These are phyloP conservation scores for Chamaea fasciata DNA, from an alignment of 2,113 vertebrate genomes.

Conservation along the genomic window DNA sequence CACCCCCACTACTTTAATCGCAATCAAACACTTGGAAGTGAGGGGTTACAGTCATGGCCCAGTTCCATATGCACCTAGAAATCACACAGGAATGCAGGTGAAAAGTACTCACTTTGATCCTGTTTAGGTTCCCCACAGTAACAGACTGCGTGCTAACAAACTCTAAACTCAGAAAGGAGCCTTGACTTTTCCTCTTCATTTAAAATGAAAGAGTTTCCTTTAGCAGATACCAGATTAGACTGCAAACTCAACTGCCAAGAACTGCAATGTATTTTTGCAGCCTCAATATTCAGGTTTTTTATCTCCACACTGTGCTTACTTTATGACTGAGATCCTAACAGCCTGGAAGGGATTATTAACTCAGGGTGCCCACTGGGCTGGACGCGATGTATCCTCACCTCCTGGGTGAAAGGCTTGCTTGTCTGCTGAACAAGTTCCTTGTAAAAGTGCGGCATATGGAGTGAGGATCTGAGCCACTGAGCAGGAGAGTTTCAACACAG, in stretches of 20 bases:
- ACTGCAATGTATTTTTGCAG: neutral
- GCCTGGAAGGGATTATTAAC: neutral
- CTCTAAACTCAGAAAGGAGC: neutral
- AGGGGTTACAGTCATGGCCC: neutral
- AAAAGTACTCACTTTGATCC: neutral
- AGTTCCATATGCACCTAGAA: neutral
- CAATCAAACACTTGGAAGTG: neutral
- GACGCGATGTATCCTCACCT: neutral
- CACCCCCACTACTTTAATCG: accelerated
- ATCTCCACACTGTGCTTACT: neutral
- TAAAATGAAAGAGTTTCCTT: neutral
- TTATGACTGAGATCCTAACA: neutral
- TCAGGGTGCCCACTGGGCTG: neutral
- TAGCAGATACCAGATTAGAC: neutral
- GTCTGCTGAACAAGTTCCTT: neutral
- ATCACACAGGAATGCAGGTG: neutral
- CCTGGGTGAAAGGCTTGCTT: neutral
- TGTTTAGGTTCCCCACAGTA: neutral
- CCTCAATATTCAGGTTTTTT: neutral
- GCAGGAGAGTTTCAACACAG: neutral
- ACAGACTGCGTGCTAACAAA: neutral
- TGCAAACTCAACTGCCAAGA: neutral
- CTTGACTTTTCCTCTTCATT: neutral
- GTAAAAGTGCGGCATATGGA: neutral
- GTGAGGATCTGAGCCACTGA: neutral